Evolutionary conservation across 2,888 invertebrate species (phyloP), one percentile per base, ranked within the genome.

Genomic region (Brachypterus glaber): DNA sequence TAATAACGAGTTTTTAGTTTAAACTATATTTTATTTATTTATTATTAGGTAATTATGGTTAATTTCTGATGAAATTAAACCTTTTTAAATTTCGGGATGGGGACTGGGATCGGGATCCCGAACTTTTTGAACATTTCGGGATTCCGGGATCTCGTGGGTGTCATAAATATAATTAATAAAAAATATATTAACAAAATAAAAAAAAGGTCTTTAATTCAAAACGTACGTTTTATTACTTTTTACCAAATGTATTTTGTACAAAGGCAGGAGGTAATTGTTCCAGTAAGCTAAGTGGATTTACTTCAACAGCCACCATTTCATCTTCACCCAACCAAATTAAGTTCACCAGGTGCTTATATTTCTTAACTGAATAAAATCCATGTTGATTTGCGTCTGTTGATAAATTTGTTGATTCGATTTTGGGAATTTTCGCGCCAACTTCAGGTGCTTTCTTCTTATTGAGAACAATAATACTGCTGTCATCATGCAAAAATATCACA

Each of bases 271-370:
- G 89, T 37, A 90, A 64, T 50, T 80, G 74, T 33, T 81, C 76
- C 4, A 78, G 66, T 27, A 90, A 70, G 39, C 76, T 72, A 32
- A 76, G 67, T 0, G 85, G 83, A 52, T 79, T 77, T 2, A 85
- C 73, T 63, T 89, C 86, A 17, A 91, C 72, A 1, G 79, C 75
- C 3, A 90, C 77, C 50, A 89, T 69, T 66, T 87, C 87, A 42
- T 79, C 73, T 2, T 71, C 61, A 18, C 69, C 70, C 8, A 89
- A 53, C 71, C 80, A 79, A 43, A 76, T 77, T 44, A 86, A 70
- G 47, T 81, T 77, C 4, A 82, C 75, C 50, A 89, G 65, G 59
- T 85, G 85, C 87, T 72, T 73, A 46, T 72, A 73, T 49, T 50
- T 52, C 37, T 45, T 45, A 12, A 50, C 40, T 8, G 26, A 35